Evolutionary conservation across 35 echinoderm and acorn worm species (phyloP).

Genomic region (Lytechinus pictus): DNA sequence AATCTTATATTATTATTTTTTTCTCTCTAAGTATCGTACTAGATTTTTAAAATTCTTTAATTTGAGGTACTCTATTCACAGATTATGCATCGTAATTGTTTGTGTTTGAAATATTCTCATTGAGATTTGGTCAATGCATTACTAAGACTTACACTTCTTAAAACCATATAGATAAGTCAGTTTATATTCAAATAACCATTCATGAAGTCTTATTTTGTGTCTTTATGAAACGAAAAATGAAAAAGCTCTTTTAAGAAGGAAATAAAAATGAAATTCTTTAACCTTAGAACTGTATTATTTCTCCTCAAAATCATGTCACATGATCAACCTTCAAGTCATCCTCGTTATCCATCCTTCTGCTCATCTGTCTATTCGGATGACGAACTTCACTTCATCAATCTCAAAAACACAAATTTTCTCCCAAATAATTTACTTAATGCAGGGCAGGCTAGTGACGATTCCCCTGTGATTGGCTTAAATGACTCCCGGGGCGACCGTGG

Average conservation of each 20-base stretch:
- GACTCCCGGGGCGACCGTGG: neutral
- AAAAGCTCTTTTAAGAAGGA: neutral
- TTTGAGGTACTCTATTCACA: neutral
- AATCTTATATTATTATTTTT: neutral
- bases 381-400: neutral
- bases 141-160: no score
- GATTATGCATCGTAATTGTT: no score
- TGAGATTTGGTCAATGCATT: no score
- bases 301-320: neutral
- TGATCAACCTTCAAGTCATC: neutral
- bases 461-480: slow-evolving; percentile 4
- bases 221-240: neutral
- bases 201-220: no score
- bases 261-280: neutral
- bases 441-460: neutral
- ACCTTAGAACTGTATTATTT: neutral
- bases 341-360: neutral
- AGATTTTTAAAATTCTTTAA: neutral
- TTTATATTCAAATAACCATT: no score
- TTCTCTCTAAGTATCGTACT: neutral
- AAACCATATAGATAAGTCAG: no score
- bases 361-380: neutral
- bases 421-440: slow-evolving; percentile 5
- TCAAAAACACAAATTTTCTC: neutral
- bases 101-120: no score